Evolutionary conservation across 1,140 invertebrate genomes (phyloP), one percentile per base, ranked within the genome.

Genomic region (Limonius californicus): DNA sequence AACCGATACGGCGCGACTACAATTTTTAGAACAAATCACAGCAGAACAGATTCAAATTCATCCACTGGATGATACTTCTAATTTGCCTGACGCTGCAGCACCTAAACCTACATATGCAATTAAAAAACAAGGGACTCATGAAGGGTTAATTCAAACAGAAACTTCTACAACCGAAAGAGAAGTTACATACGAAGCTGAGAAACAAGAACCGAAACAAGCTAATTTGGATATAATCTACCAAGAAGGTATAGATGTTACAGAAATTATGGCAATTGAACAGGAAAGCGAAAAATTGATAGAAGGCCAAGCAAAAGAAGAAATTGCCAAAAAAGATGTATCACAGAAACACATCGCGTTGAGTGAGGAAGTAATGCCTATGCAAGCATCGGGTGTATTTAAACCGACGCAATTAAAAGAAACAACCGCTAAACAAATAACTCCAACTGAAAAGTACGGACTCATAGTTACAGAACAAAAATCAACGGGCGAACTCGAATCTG

Each of bases 391-490:
- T 42, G 75, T 72, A 64, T 70, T 58, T n/a, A 77, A 78, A 9
- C 74, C 71, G 61, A 21, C 27, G 4, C 20, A 55, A 4, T 32
- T 14, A 4, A 23, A 23, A 55, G 21, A 55, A 55, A 6, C 8
- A 2, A 11, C 15, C 1, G 53, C 53, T 2, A 55, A 55, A 27
- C 12, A 23, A 23, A 19, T 16, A 54, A 54, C 15, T 53, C 68
- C 77, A 23, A 72, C 78, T 23, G 72, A 79, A 54, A 72, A 78
- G 54, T 78, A 81, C 65, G 77, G 81, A 57, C 55, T 85, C 27
- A 77, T 83, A 12, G 73, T 85, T 39, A 83, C 79, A 59, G 79
- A 83, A 68, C 70, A 78, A 60, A 72, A 70, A 67, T 71, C 75
- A 50, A 72, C 77, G 61, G 80, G 72, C 64, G 74, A 76, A 68